Base-by-base conservation (phyloP, 1,140 invertebrate genomes). In the Cydia strobilella region DNA sequence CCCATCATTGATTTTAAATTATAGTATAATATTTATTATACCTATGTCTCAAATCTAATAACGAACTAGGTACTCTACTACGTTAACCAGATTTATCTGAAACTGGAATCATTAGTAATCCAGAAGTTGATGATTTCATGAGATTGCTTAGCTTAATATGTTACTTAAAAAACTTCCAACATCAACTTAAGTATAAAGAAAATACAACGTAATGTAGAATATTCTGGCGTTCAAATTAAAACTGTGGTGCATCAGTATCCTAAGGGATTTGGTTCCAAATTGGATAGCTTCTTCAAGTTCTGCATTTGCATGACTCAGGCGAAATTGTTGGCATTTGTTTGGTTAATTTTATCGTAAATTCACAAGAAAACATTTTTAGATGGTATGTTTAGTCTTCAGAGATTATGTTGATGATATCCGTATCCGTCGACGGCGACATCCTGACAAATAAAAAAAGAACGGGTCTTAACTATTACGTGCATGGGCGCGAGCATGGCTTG, bases 211-310 rank as follows among this genome's bases (percentile, higher is more conserved):
- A 82, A 72, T 79, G 80, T 85, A 59, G 71, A 74, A 45, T 78
- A 75, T 76, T 77, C 76, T 73, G 71, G 25, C 45, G 81, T 87
- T 86, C 87, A 85, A 90, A 85, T 88, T 90, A 87, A 87, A 85
- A 85, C 78, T 80, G 80, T 80, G 84, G 81, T 83, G 83, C 80
- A 82, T 78, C 81, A 80, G 82, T 84, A 86, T 87, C 86, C 85
- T 84, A 62, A 54, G 83, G 86, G 86, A 84, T 79, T 88, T 84
- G 76, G 79, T 78, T 78, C 85, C 77, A 86, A 88, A 90, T 90
- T 89, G 85, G 84, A 88, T 87, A 83, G 84, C 82, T 83, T 81
- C 80, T 82, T 84, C 86, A 84, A 86, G 84, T 87, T 80, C 74
- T 78, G 80, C 81, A 88, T 89, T 87, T 87, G 84, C 86, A 89